Evolutionary conservation across 2,113 vertebrate genomes (phyloP).

Genomic region (Rhabdornis inornatus): DNA sequence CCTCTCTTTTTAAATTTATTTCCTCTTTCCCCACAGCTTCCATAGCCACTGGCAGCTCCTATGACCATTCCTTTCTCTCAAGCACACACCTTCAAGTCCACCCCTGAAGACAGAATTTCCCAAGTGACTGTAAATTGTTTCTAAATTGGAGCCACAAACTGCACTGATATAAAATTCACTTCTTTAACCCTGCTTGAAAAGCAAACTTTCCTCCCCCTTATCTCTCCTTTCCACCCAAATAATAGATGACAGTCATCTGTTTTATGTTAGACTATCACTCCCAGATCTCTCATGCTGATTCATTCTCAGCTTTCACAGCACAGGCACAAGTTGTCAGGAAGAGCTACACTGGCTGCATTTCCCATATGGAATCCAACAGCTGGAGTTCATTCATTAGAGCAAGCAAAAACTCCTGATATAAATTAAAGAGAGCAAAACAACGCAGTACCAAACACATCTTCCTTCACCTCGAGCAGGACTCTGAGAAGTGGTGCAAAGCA

Average conservation of each 20-base stretch:
- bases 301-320: constrained; percentile 56
- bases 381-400: constrained; percentile 55
- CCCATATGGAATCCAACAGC: constrained; percentile 70
- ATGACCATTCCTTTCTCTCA: not conserved
- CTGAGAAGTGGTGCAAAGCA: not conserved
- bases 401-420: constrained; percentile 11
- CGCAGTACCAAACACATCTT: not conserved
- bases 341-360: constrained; percentile 10
- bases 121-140: not conserved
- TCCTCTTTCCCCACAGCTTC: not conserved
- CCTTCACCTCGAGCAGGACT: not conserved
- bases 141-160: not conserved
- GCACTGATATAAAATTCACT: constrained; percentile 11
- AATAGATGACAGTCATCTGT: constrained; percentile 68
- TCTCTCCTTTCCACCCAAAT: constrained; percentile 21
- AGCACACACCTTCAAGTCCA: not conserved
- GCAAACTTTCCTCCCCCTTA: constrained; percentile 44
- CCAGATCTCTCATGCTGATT: constrained; percentile 56
- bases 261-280: constrained; percentile 65
- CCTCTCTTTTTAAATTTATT: not conserved
- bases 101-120: not conserved
- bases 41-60: not conserved
- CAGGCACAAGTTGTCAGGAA: constrained; percentile 41
- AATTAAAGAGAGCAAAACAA: not conserved
- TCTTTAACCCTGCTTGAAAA: constrained; percentile 27